Evolutionary conservation across 1,140 invertebrate species (phyloP), one percentile per base, ranked within the genome.

Genomic region (Drosophila eugracilis): DNA sequence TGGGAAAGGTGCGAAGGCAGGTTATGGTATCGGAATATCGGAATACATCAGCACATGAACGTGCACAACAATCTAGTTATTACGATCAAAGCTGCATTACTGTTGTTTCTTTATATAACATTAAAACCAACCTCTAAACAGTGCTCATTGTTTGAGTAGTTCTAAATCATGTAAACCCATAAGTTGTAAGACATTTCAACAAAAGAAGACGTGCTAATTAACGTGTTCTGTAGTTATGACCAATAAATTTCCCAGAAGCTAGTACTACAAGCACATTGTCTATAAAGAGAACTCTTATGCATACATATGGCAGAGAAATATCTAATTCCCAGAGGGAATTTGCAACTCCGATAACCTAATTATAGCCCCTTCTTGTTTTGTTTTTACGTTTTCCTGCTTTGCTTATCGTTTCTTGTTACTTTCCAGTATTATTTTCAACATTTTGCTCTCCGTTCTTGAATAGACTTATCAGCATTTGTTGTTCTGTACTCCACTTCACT

Each of bases 381-480:
- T 17, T 54, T 24, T 55, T 55, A 21, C 22, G 21, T 66, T 24
- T 54, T 37, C n/a, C 22, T 37, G 10, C 30, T 22, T 10, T 49
- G 12, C 45, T 37, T 72, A 21, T 60, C 48, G 19, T 6, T 26
- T 17, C 21, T 30, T 10, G 17, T 14, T 57, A 22, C 50, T 30
- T 42, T 32, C 19, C 14, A 5, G 6, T 22, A n/a, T 21, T 57
- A 30, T 17, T 14, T 42, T 42, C 19, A 22, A 58, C 12, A 9
- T 49, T 66, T 21, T 48, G 1, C 9, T 65, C 14, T 36, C 10
- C 6, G 37, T 24, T 55, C 32, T 24, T 52, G 4, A 54, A 36
- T 54, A 36, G 21, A 45, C 66, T 73, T 81, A 83, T 78, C 71
- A 37, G 14, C 42, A 48, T 15, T 65, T 55, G 42, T 36, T 39